Evolutionary conservation across 2,888 invertebrate species (phyloP), one percentile per base, ranked within the genome.

Genomic region (Willowsia nigromaculata): DNA sequence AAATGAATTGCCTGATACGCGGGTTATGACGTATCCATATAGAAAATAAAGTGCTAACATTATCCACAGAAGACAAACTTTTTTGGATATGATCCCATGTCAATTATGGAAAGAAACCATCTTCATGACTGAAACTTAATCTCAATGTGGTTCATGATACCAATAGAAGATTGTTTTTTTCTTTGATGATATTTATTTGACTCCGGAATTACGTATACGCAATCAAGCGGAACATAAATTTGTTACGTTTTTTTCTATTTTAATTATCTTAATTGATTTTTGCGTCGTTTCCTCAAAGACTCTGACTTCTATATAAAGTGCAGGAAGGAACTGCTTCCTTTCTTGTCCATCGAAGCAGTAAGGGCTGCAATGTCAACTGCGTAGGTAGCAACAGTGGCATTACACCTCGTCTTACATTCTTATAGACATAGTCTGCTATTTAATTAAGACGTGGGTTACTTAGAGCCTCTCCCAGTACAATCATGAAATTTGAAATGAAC

Each of bases 1-100:
- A 71, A 81, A 78, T 81, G 86, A 87, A 87, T 87, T 81, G 86
- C 81, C 65, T 87, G 53, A 30, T 50, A 27, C 37, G 27, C 30
- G n/a, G 74, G 74, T 50, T 47, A 25, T n/a, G 76, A 53, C 68
- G 40, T 40, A 40, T 25, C 40, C 68, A 18, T 71, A 25, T 37
- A n/a, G n/a, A n/a, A 11, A 43, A 40, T 18, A 22, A 22, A 13
- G 25, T 40, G 30, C 27, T 0, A 56, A n/a, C 62, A 27, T 9
- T 30, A n/a, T n/a, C n/a, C n/a, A n/a, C n/a, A 62, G 6, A 37
- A 30, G 2, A 30, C 62, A 13, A 68, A 68, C 1, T 18, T 30
- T 15, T 62, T 30, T 76, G 47, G 27, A 76, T 76, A 50, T 76
- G 30, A 22, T 71, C 68, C 40, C 40, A 71, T 71, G 40, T 71